Conservation (phyloP, 2,888 invertebrate genomes). For the Taphrorychus bicolor region DNA sequence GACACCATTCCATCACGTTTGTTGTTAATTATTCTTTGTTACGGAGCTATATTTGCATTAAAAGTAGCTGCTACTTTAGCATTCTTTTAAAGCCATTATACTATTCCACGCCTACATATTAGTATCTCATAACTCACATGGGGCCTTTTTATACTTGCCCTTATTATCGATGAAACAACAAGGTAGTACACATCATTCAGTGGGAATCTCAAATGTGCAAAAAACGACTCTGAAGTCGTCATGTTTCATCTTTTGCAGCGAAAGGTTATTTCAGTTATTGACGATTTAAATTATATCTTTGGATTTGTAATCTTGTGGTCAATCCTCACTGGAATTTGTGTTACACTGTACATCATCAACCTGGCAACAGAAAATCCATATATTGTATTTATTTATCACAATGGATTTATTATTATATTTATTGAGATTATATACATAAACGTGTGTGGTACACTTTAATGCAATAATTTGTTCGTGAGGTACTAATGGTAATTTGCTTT, state of each 20-base stretch:
- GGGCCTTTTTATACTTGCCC: not conserved
- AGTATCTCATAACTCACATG: not conserved
- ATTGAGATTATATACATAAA: not conserved
- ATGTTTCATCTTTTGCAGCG: not conserved
- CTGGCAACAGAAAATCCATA: no score
- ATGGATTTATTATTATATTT: no score
- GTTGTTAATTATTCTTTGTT: not conserved
- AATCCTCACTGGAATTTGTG: not conserved
- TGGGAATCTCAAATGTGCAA: not conserved
- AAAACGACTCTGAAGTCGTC: not conserved
- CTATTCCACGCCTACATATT: not conserved
- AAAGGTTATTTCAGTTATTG: not conserved
- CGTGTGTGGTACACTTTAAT: not conserved
- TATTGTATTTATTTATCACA: no score
- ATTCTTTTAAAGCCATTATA: not conserved
- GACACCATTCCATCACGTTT: not conserved
- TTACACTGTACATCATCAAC: not conserved
- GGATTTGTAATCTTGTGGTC: not conserved
- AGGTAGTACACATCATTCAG: not conserved
- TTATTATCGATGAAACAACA: not conserved
- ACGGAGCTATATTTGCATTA: not conserved
- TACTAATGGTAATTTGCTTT: not conserved
- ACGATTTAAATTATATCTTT: not conserved
- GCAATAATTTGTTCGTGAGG: no score
- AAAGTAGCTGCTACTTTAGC: not conserved